Conservation (phyloP, 2,888 invertebrate genomes). For the Lasius platythorax region DNA sequence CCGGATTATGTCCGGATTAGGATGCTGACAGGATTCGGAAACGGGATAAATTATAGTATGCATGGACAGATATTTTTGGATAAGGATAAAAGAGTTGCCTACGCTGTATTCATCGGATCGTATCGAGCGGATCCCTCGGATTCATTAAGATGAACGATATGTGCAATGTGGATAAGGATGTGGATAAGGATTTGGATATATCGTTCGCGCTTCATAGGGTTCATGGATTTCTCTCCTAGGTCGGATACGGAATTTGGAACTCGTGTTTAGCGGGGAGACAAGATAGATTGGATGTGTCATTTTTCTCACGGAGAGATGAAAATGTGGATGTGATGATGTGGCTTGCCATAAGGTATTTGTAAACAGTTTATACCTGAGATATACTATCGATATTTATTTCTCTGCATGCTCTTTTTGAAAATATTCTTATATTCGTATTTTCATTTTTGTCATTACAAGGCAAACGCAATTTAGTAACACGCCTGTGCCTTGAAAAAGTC, state of each 20-base stretch:
- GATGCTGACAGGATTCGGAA: slow-evolving; percentile 71
- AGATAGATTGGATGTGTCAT: slow-evolving; percentile 73
- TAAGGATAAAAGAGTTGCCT: slow-evolving; percentile 69
- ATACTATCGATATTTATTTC: slow-evolving; percentile 69
- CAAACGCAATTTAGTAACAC: slow-evolving; percentile 49
- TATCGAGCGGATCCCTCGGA: slow-evolving; percentile 70
- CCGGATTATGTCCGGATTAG: slow-evolving; percentile 66
- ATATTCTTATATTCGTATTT: slow-evolving; percentile 47
- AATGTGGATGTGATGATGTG: slow-evolving; percentile 49
- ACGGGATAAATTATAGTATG: slow-evolving; percentile 74
- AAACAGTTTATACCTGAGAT: slow-evolving; percentile 73
- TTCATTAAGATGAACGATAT: slow-evolving; percentile 67
- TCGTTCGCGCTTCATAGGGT: slow-evolving; percentile 69
- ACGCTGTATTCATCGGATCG: slow-evolving; percentile 71
- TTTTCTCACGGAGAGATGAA: slow-evolving; percentile 68
- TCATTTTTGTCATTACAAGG: slow-evolving; percentile 50
- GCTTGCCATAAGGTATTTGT: slow-evolving; percentile 75
- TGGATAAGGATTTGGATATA: slow-evolving; percentile 66
- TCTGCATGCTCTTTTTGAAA: slow-evolving; percentile 72
- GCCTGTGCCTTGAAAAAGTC: slow-evolving; percentile 33
- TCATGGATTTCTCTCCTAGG: slow-evolving; percentile 76
- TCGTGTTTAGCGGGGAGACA: slow-evolving; percentile 66
- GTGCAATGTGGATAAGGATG: slow-evolving; percentile 67
- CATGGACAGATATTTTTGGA: slow-evolving; percentile 75
- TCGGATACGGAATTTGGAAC: slow-evolving; percentile 72